Evolutionary conservation across 2,797 vertebrate genomes (phyloP), one percentile per base, ranked within the genome.

Genomic region (Hephaestus fuliginosus): DNA sequence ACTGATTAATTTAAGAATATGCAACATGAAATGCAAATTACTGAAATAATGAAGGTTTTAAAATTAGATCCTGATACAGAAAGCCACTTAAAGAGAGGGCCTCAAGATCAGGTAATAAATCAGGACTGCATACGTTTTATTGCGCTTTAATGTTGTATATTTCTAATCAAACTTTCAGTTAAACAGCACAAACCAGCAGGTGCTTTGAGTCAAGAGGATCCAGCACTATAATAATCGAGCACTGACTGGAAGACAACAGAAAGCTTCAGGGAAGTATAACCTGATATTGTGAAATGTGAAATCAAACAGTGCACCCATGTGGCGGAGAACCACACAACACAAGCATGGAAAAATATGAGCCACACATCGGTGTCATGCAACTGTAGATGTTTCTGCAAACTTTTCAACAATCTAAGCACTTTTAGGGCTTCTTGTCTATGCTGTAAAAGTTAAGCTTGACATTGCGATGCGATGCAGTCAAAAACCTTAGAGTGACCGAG

Each of bases 251-350:
- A 17, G 36, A 63, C 28, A 25, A 14, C 8, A n/a, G 33, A 51
- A 13, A 69, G 30, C 57, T 22, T 3, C 5, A 52, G 33, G 28
- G 25, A 36, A n/a, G 57, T 2, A 2, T n/a, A 12, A 22, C 20
- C 41, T 28, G 46, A 18, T 20, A 5, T n/a, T 28, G 20, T 57
- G 7, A 62, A 14, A 76, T 80, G 9, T 61, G n/a, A 76, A 61
- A 79, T 46, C 20, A 65, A 81, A 88, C 73, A 91, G 80, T 68
- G 78, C 83, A 13, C 60, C 85, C 86, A 5, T 74, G 87, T 92
- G 90, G 85, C 63, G 63, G 53, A 83, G 43, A 76, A 39, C 12
- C 49, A 41, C 39, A 71, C 33, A 39, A 70, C 74, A 76, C 25
- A 20, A 56, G 14, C 36, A 14, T 14, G 17, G 14, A 8, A 8